Conservation (phyloP, 2,113 vertebrate genomes). For the Eclectus roratus region DNA sequence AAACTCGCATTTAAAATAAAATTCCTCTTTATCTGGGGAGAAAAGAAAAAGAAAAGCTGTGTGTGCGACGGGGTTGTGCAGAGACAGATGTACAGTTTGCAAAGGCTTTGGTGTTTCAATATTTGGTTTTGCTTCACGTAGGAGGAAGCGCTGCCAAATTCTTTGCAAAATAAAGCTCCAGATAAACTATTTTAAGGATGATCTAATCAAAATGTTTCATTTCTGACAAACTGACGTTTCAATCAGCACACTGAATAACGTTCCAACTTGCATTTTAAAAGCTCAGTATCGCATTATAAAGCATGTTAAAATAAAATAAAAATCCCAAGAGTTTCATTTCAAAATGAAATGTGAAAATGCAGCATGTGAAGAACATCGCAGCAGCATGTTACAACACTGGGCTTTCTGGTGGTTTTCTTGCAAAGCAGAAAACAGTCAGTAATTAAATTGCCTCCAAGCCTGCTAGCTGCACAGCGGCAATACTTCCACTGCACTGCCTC, state of each 20-base stretch:
- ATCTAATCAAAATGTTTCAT: not conserved
- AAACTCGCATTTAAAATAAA: constrained; percentile 55
- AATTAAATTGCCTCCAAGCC: not conserved
- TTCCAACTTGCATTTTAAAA: not conserved
- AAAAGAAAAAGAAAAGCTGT: not conserved
- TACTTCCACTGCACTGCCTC: not conserved
- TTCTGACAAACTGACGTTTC: not conserved
- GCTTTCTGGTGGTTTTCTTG: not conserved
- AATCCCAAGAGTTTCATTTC: not conserved
- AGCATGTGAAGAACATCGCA: not conserved
- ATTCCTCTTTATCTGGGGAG: constrained; percentile 39
- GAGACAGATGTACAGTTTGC: not conserved
- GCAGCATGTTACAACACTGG: accelerated
- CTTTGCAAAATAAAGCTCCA: not conserved
- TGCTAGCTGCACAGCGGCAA: not conserved
- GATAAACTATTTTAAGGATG: not conserved
- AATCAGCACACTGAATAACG: not conserved
- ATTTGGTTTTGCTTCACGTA: not conserved
- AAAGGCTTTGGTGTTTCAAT: not conserved
- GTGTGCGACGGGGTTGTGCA: accelerated
- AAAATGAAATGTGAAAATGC: not conserved
- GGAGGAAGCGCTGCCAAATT: not conserved
- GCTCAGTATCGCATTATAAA: not conserved
- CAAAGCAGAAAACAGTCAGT: not conserved
- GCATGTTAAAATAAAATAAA: not conserved